Conservation (phyloP, 2,888 invertebrate species). For the Mantis religiosa region DNA sequence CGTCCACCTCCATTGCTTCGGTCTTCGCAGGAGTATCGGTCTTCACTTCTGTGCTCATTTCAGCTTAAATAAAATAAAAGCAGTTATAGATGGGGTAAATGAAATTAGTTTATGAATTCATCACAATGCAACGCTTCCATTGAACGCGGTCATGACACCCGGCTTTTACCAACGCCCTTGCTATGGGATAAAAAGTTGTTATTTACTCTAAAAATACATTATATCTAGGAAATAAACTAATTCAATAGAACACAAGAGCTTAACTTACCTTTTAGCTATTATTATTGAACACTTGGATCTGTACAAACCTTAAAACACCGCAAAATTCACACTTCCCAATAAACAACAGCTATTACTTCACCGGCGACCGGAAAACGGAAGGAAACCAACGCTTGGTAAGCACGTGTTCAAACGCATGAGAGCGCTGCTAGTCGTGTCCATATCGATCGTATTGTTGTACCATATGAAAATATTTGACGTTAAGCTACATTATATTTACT, state of each 20-base stretch:
- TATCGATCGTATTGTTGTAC: neutral
- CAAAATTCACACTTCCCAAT: neutral
- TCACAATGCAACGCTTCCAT: neutral
- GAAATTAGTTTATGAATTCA: neutral
- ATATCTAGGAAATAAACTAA: neutral
- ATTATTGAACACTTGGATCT: neutral
- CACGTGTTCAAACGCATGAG: neutral
- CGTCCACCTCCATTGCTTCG: constrained; percentile 26
- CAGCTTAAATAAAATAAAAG: neutral
- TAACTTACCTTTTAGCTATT: neutral
- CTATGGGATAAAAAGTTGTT: neutral
- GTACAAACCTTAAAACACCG: neutral
- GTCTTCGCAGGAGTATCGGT: neutral
- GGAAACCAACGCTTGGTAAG: neutral
- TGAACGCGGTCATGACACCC: neutral
- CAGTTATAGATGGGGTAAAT: neutral
- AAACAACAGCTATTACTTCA: neutral
- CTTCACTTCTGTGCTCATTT: neutral
- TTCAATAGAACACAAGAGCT: neutral
- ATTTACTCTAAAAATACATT: neutral
- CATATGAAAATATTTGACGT: neutral
- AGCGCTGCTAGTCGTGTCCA: neutral
- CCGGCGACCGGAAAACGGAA: neutral
- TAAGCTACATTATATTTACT: neutral
- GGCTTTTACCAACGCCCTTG: neutral